Evolutionary conservation across 2,113 vertebrate species (phyloP), one percentile per base, ranked within the genome.

Genomic region (Ceuthmochares aereus): DNA sequence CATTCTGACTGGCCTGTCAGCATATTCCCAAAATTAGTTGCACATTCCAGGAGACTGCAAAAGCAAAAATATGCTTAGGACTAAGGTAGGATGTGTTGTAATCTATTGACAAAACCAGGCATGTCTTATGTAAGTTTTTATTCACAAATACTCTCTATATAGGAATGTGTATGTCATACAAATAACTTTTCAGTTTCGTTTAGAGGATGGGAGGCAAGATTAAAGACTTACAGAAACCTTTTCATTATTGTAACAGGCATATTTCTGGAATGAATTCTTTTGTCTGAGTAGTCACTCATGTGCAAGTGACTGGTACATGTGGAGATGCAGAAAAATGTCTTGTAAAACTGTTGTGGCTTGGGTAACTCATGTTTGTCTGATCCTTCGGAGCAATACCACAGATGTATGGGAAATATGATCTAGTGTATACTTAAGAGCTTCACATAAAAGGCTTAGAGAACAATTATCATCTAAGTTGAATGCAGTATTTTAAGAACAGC

Each of bases 391-490:
- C 19, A 43, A 32, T 66, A 49, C 78, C 92, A 80, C n/a, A 32
- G 59, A 81, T 43, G 42, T 47, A 10, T 86, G 81, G 67, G 84
- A 82, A 76, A 78, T 80, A 34, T 54, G 64, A 86, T 90, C 40
- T 89, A 40, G 56, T 30, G 22, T 87, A 52, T 76, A 59, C 56
- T 69, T 51, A 85, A 92, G 32, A 78, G 63, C 52, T 93, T 47
- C 45, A 67, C 59, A 63, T 95, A 84, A 93, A 87, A 90, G 76
- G 17, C 93, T 87, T 29, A 76, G 88, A 96, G 88, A 97, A 83
- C 89, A 93, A 97, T 97, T 95, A 88, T 83, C 77, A 86, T 85
- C 80, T 82, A 18, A 81, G 87, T 91, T 62, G 79, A 96, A 90
- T 88, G 86, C 63, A 87, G 74, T 75, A 23, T 86, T 95, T 93